phyloP scores from a whole-genome alignment of 92 coral and sea anemone species.

The Nematostella vectensis region DNA sequence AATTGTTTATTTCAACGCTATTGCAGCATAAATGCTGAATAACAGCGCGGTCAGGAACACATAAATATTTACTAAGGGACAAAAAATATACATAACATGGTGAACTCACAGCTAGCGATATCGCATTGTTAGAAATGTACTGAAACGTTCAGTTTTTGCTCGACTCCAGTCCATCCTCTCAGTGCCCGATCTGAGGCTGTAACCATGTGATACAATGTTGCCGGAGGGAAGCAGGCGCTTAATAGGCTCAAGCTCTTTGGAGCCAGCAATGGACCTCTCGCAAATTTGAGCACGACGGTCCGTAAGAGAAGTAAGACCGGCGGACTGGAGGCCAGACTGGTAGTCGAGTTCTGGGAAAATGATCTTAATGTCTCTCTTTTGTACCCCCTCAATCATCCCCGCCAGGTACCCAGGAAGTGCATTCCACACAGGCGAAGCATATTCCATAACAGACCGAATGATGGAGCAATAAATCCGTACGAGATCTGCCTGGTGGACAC shows the following conservation, averaged over 20 bases:
- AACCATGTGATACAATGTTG: neutral
- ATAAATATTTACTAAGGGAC: too few species aligned
- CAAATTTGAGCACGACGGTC: neutral
- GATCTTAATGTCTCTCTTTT: neutral
- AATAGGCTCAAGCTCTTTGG: neutral
- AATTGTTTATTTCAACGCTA: too few species aligned
- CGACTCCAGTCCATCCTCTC: neutral
- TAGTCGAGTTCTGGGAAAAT: neutral
- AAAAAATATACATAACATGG: too few species aligned
- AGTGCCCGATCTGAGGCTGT: neutral
- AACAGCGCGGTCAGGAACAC: too few species aligned
- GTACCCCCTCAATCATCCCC: neutral
- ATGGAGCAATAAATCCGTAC: neutral
- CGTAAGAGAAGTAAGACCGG: neutral
- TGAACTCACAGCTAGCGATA: too few species aligned
- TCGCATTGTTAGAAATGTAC: too few species aligned
- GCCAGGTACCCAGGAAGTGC: neutral
- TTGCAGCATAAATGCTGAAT: too few species aligned
- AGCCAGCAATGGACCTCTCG: neutral
- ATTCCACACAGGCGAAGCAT: neutral
- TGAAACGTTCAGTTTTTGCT: too few species aligned
- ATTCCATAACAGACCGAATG: neutral
- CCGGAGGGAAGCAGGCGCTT: neutral
- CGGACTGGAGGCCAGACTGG: neutral
- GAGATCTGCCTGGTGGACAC: too few species aligned